Conservation (phyloP, 2,888 invertebrate species). For the Troilus luridus region DNA sequence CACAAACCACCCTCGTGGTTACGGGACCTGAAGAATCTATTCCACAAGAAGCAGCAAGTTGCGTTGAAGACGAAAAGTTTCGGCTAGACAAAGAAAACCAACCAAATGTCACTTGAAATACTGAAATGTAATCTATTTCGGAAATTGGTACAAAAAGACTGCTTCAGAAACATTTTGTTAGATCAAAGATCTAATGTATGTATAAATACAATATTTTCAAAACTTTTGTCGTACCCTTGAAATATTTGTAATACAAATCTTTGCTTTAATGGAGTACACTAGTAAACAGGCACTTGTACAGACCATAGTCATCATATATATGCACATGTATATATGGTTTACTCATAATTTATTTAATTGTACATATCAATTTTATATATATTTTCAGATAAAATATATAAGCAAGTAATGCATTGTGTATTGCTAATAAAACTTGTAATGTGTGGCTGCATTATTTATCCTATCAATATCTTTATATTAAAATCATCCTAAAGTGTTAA, state of each 20-base stretch:
- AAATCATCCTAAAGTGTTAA: neutral
- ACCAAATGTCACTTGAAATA: conserved; percentile 2
- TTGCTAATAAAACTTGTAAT: conserved; percentile 43
- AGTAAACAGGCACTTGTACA: conserved; percentile 47
- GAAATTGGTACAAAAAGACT: conserved; percentile 45
- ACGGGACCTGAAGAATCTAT: conserved; percentile 53
- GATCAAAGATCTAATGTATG: neutral
- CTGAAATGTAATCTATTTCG: neutral
- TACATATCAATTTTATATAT: conserved; percentile 56
- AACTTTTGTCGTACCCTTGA: conserved; percentile 43
- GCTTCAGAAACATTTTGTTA: conserved; percentile 25
- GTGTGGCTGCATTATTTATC: conserved; percentile 39
- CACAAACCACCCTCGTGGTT: conserved; percentile 50
- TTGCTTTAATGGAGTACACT: conserved; percentile 28
- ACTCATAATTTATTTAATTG: conserved; percentile 56
- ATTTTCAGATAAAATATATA: conserved; percentile 36
- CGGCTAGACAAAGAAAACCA: conserved; percentile 44
- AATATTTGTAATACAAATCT: conserved; percentile 39
- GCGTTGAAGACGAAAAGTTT: neutral
- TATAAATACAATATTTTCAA: neutral
- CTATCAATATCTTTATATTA: neutral
- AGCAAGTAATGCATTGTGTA: conserved; percentile 40
- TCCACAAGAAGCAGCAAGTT: conserved; percentile 10
- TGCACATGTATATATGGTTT: conserved; percentile 39
- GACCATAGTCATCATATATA: conserved; percentile 35